A percentile compares a stretch with the other conserved stretches of the same genome.
Conservation (phyloP, 2,888 invertebrate genomes). For the Erpobdella octoculata region DNA sequence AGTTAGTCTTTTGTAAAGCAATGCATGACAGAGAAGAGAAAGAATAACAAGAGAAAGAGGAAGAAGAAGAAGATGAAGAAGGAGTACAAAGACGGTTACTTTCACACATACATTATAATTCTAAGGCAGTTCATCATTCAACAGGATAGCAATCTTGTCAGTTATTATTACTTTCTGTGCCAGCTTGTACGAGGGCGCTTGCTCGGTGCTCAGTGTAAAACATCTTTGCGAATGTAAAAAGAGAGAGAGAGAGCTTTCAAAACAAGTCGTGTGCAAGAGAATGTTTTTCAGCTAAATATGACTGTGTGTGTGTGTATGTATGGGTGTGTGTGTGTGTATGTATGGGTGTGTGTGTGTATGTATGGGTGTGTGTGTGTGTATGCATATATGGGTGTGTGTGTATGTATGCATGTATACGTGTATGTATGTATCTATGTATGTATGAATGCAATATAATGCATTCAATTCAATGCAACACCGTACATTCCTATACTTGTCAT, state of each 20-base stretch:
- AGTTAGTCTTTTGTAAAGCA: too few species aligned
- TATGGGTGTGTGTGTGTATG: too few species aligned
- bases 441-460: too few species aligned
- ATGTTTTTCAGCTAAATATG: too few species aligned
- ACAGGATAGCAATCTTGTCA: slow-evolving; percentile 2
- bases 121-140: background rate
- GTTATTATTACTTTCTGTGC: background rate
- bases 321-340: too few species aligned
- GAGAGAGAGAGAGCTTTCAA: background rate
- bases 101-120: too few species aligned
- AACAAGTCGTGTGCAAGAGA: background rate
- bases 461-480: too few species aligned
- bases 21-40: background rate
- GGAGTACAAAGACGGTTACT: too few species aligned
- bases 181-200: background rate
- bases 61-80: slow-evolving; percentile 6
- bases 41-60: background rate
- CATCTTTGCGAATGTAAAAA: background rate
- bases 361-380: too few species aligned
- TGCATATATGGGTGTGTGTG: too few species aligned
- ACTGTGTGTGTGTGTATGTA: background rate
- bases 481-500: too few species aligned
- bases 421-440: background rate
- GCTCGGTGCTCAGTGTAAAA: background rate
- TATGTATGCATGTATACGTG: slow-evolving; percentile 1